Evolutionary conservation across 1,140 invertebrate species (phyloP).

Genomic region (Drosophila serrata): DNA sequence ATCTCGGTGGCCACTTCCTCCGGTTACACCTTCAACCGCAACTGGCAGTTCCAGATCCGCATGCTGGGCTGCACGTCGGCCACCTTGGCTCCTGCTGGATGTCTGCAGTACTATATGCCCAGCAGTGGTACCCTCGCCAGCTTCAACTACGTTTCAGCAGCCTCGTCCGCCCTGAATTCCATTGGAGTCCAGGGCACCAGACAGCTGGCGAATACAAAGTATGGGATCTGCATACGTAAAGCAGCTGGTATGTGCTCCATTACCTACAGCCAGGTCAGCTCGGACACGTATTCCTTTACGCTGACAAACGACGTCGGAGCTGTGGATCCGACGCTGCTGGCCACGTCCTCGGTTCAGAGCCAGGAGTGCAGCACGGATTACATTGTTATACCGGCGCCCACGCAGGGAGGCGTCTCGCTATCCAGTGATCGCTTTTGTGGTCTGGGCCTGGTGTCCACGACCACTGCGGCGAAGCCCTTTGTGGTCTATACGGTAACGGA

Average conservation of each 20-base stretch:
- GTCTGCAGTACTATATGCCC: conserved; percentile 91
- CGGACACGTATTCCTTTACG: conserved; percentile 89
- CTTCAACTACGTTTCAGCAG: conserved; percentile 90
- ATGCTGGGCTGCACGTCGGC: conserved; percentile 90
- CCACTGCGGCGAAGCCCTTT: conserved; percentile 90
- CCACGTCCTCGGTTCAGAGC: conserved; percentile 86
- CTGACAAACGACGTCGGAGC: conserved; percentile 89
- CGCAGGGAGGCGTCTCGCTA: conserved; percentile 79
- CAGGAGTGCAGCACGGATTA: conserved; percentile 89
- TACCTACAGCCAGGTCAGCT: conserved; percentile 79
- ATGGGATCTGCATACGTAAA: conserved; percentile 87
- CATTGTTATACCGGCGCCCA: conserved; percentile 90
- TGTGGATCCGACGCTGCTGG: conserved; percentile 86
- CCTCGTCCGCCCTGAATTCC: conserved; percentile 85
- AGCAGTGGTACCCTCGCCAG: conserved; percentile 89
- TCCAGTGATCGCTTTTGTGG: conserved; percentile 91
- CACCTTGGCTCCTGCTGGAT: conserved; percentile 89
- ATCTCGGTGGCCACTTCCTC: conserved; percentile 89
- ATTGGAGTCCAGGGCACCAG: conserved; percentile 87
- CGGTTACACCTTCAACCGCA: conserved; percentile 87
- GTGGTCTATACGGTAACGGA: conserved; percentile 90
- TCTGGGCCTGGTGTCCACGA: conserved; percentile 88
- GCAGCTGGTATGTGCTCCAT: conserved; percentile 79
- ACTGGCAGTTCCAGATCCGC: conserved; percentile 91
- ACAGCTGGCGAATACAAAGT: conserved; percentile 91